phyloP scores from a whole-genome alignment of 2,888 invertebrate genomes.

The Lissocephala sabroskyi region DNA sequence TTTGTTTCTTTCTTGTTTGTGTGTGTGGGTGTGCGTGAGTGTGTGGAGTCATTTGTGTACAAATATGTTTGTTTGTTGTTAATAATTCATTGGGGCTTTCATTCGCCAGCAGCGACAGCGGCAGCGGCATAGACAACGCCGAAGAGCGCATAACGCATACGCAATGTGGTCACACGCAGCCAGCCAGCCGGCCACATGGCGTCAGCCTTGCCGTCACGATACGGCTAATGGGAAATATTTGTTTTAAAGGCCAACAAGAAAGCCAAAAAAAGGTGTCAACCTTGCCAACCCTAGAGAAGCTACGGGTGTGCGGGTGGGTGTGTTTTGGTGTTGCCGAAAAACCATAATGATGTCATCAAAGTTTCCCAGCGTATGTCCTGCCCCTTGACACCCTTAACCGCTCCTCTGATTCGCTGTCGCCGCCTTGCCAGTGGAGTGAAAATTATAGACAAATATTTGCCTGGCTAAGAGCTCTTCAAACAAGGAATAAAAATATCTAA shows the following conservation, averaged over 20 bases:
- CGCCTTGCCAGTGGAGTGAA: conserved; percentile 37
- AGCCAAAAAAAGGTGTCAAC: conserved; percentile 11
- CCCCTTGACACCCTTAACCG: conserved; percentile 13
- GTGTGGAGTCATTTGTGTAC: conserved; percentile 40
- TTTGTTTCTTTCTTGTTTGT: conserved; percentile 27
- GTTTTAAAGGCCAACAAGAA: conserved; percentile 43
- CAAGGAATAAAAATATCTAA: conserved; percentile 45
- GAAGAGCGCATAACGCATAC: conserved; percentile 57
- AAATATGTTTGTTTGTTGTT: conserved; percentile 56
- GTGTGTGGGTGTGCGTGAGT: conserved; percentile 8
- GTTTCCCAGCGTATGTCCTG: conserved; percentile 11
- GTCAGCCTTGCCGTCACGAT: conserved; percentile 33
- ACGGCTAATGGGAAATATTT: conserved; percentile 62
- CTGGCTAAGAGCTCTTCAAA: conserved; percentile 22
- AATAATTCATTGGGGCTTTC: conserved; percentile 63
- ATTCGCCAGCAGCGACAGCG: conserved; percentile 29
- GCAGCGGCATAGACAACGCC: conserved; percentile 3
- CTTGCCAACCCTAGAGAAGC: no score
- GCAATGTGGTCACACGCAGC: conserved; percentile 33
- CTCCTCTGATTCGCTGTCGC: not conserved
- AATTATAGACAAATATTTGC: conserved; percentile 48
- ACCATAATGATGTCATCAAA: conserved; percentile 62
- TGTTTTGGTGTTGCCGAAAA: conserved; percentile 53
- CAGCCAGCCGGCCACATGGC: conserved; percentile 13
- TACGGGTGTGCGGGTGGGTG: not conserved